Evolutionary conservation across 2,113 vertebrate species (phyloP), one percentile per base, ranked within the genome.

Genomic region (Monarcha castaneiventris): DNA sequence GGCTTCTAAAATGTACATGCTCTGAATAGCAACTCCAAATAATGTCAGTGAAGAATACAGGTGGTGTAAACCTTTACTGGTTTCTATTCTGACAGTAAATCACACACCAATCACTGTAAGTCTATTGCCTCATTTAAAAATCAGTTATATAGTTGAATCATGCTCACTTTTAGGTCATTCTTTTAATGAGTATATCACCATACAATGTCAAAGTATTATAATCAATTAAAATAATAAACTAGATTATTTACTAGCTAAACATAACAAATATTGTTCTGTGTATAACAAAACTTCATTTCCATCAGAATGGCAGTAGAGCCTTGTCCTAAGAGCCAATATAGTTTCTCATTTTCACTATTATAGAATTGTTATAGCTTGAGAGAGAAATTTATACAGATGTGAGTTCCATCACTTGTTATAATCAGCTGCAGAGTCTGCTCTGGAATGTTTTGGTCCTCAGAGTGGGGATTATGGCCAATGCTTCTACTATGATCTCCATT

Each of bases 1-100:
- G 25, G 13, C 52, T 90, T 90, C 62, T 82, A 73, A 84, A 96
- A 87, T 64, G n/a, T 41, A 25, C 41, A 33, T 71, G 29, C 44
- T 46, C 25, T 54, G 69, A 84, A 84, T 41, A 90, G 58, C 26
- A 92, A 29, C 76, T 72, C 35, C 68, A 75, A 64, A 72, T 62
- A 88, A 63, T 29, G 18, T 35, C 73, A 41, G 41, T 67, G 72
- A 92, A 80, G 48, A 92, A 71, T 58, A 63, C 41, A 69, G 61
- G 44, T 90, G 18, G 88, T 75, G 56, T 55, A 66, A 88, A 72
- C 37, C 0, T 4, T 33, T 43, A 68, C 14, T 89, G 37, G 54
- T 88, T 96, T 90, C 56, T 72, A 41, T 86, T 89, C 80, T 84
- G 77, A 75, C 54, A 48, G 64, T 30, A 88, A 81, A 84, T 89